Evolutionary conservation across 1,140 invertebrate species (phyloP), one percentile per base, ranked within the genome.

Genomic region (Zaprionus tsacasi): DNA sequence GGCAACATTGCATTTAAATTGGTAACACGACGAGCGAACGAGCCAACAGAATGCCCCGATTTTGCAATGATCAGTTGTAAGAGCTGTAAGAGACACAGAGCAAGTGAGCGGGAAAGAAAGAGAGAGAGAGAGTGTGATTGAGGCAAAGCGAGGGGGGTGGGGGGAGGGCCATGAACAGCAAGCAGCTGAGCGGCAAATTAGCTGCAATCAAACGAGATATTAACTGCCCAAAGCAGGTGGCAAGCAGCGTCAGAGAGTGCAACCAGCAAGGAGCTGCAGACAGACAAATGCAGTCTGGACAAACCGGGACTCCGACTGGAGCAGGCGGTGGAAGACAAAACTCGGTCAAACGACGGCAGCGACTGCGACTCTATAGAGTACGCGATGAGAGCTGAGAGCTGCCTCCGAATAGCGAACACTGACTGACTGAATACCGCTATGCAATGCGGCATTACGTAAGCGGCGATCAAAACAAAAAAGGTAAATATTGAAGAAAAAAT

Each of bases 391-490:
- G 71, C 27, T 69, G 56, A 52, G 69, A 72, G 71, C 27, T 72
- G 82, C 55, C 43, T 33, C 15, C n/a, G 64, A 6, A 40, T 40
- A 40, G 5, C 38, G 38, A 40, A 12, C 27, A 30, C 27, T 40
- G 38, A 30, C 38, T 40, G 38, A 40, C 45, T 15, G 64, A 54
- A 57, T 63, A 67, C 63, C 75, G 70, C 64, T 68, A 61, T 74
- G 57, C 66, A 56, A 61, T 69, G 74, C 50, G 70, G 65, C 72
- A 54, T 89, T 89, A 89, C 78, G 81, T 89, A 89, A 89, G 81
- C 70, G 36, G 52, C 55, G 86, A 89, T 82, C 85, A 89, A 89
- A 89, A 89, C 85, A 89, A 89, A 89, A 89, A 89, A 89, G 85
- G 85, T 89, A 89, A 89, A 89, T 89, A 89, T 89, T 89, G 85